Evolutionary conservation across 2,113 vertebrate genomes (phyloP), one percentile per base, ranked within the genome.

Genomic region (Stictonetta naevosa): DNA sequence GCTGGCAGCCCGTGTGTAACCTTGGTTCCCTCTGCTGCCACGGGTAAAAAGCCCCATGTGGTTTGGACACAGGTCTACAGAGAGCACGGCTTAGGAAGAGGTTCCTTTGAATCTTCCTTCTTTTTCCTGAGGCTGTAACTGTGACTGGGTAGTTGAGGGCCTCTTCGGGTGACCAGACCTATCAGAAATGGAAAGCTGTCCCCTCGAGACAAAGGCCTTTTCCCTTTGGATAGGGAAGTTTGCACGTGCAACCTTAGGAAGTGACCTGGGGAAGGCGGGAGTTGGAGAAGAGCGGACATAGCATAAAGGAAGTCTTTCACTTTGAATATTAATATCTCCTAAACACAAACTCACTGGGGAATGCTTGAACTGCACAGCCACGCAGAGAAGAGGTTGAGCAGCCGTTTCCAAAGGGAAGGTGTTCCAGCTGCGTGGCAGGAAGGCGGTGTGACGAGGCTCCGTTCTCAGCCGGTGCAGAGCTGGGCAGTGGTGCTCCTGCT

Each of bases 241-340:
- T 52, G 28, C 6, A 1, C 11, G 10, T 3, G 1, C 3, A 3
- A 14, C 46, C 23, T 34, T 11, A 6, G 72, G 11, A 8, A 13
- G 76, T 13, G 64, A 5, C 38, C 25, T 7, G 31, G 58, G 29
- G n/a, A 44, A 75, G 72, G 40, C 9, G 8, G n/a, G 64, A 74
- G n/a, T 11, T 42, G 12, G 59, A 34, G 56, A 53, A 33, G 68
- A 33, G 40, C 21, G 40, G 59, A 33, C 31, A 22, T 33, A 23
- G 48, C 48, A 9, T 78, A 31, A 78, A 33, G 28, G 46, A 52
- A 87, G 36, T 55, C 14, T 26, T 74, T 55, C 7, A 4, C 6
- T 59, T 83, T 13, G 40, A 21, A 42, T 74, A 62, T 76, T 7
- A 59, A n/a, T 58, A 7, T 2, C 44, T 13, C 28, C 77, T 22